Conservation (phyloP, 1,140 invertebrate species). For the Calycopis cecrops region DNA sequence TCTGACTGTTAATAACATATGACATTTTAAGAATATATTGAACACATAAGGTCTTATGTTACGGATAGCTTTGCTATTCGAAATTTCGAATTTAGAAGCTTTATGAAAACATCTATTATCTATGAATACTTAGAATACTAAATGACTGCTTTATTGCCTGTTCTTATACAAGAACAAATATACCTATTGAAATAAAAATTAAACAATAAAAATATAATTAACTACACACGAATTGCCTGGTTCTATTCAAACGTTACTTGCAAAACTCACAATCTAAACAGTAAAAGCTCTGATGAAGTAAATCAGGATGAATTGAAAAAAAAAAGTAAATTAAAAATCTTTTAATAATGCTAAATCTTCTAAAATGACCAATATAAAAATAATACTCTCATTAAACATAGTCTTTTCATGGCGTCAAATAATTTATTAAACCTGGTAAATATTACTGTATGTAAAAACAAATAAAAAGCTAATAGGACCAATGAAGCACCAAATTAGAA, state of each 20-base stretch:
- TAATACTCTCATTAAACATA: constrained; percentile 6
- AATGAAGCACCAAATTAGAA: not conserved
- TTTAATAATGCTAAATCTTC: not conserved
- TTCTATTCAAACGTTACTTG: not conserved
- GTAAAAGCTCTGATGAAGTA: not conserved
- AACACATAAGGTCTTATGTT: constrained; percentile 8
- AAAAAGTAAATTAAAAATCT: no score
- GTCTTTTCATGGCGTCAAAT: not conserved
- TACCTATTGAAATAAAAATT: not conserved
- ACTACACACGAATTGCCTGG: not conserved
- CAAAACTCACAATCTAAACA: not conserved
- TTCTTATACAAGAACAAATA: no score
- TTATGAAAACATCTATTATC: no score
- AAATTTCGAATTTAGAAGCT: not conserved
- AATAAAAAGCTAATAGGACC: constrained; percentile 9
- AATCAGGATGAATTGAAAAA: no score
- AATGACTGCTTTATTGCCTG: no score
- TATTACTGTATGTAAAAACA: constrained; percentile 1
- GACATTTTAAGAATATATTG: constrained; percentile 9
- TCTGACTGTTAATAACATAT: constrained; percentile 11
- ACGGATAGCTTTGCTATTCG: not conserved
- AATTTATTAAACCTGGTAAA: constrained; percentile 7
- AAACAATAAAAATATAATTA: not conserved
- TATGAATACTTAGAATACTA: no score
- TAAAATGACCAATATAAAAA: constrained; percentile 6